Percentiles rank a stretch among this genome's conserved stretches.
Evolutionary conservation across 2,888 invertebrate genomes (phyloP).

Genomic region (Boloria euphrosyne): DNA sequence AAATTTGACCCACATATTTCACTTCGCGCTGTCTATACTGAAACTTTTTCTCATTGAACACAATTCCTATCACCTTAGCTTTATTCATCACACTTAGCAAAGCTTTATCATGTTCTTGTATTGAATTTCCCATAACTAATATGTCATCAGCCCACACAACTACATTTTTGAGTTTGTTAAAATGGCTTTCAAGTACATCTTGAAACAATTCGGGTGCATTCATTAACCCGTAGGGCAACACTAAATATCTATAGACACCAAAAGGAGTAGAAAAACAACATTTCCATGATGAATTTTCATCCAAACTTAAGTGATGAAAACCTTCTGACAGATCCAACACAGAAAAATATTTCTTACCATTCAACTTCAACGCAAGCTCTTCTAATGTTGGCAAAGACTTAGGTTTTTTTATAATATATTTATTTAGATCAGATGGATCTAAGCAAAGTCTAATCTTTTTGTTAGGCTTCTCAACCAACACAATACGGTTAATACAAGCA

Average conservation of each 20-base stretch:
- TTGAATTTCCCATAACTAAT: background rate
- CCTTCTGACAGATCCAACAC: slow-evolving; percentile 30
- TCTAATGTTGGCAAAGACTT: too few relatives aligned
- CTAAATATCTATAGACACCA: slow-evolving; percentile 35
- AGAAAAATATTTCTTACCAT: slow-evolving; percentile 23
- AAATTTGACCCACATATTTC: too few relatives aligned
- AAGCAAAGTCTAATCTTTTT: slow-evolving; percentile 20
- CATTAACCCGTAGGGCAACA: slow-evolving; percentile 34
- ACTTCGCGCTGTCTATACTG: background rate
- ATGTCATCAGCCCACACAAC: background rate
- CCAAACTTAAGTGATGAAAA: slow-evolving; percentile 26
- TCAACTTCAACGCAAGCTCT: too few relatives aligned
- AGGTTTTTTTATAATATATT: slow-evolving; percentile 7
- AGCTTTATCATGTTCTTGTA: background rate
- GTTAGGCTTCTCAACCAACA: slow-evolving; percentile 32
- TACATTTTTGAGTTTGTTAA: slow-evolving; percentile 5
- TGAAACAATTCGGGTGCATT: slow-evolving; percentile 38
- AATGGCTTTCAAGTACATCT: slow-evolving; percentile 21
- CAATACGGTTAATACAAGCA: slow-evolving; percentile 37
- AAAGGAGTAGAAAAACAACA: slow-evolving; percentile 34
- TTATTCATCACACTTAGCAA: background rate
- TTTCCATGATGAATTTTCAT: slow-evolving; percentile 25
- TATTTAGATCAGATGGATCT: slow-evolving; percentile 17
- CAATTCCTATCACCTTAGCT: background rate
- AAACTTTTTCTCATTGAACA: slow-evolving; percentile 2